Percentiles rank a stretch among this genome's conserved stretches.
These are phyloP conservation scores for Serilophus lunatus DNA, from an alignment of 2,113 vertebrate species.

Conservation along the genomic window DNA sequence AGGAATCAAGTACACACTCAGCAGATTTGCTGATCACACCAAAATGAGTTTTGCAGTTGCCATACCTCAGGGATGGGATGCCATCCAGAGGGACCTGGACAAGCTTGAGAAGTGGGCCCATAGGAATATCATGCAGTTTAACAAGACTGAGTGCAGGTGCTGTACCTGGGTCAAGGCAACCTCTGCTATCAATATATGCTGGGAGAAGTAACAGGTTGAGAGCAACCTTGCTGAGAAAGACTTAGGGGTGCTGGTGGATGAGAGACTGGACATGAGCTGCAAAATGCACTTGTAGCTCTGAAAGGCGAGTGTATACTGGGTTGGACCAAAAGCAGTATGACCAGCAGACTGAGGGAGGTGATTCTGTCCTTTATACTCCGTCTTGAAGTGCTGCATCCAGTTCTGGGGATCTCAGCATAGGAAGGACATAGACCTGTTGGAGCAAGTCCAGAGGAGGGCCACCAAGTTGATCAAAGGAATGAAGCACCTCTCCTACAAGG, in stretches of 20 bases:
- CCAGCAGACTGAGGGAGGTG: accelerated
- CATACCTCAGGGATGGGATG: background rate
- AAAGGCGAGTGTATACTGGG: accelerated
- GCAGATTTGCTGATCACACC: background rate
- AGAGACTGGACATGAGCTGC: background rate
- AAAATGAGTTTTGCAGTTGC: too few relatives aligned
- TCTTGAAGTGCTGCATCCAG: background rate
- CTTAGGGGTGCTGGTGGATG: background rate
- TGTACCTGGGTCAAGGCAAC: accelerated
- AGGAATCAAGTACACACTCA: background rate
- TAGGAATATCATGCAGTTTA: background rate
- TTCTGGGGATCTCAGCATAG: background rate
- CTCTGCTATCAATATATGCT: background rate
- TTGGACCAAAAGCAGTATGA: accelerated
- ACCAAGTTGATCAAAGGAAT: background rate
- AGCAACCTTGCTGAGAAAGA: background rate
- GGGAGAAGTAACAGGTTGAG: background rate
- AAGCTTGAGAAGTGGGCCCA: background rate
- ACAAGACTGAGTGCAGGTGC: background rate
- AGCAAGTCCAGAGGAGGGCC: background rate
- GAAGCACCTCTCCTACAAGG: background rate
- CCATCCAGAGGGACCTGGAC: background rate
- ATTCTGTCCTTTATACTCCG: background rate
- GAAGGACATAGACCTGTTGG: background rate
- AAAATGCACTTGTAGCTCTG: too few relatives aligned